Evolutionary conservation across 2,888 invertebrate genomes (phyloP).

Genomic region (Torymus tubicola): DNA sequence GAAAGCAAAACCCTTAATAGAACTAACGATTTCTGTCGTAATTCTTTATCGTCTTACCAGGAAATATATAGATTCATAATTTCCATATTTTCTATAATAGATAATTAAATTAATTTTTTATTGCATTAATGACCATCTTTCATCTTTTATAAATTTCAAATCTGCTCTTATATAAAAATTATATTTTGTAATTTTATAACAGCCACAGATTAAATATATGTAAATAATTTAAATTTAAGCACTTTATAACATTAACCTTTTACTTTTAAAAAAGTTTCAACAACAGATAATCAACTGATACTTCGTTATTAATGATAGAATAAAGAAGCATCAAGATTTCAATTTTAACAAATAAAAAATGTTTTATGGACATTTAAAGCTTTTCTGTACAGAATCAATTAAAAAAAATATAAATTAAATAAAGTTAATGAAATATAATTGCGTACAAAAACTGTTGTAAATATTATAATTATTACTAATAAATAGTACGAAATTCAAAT

Average conservation of each 20-base stretch:
- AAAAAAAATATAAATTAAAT: conserved; percentile 35
- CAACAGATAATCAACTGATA: conserved; percentile 39
- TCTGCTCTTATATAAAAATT: conserved; percentile 44
- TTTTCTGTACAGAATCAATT: not conserved
- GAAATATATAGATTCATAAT: conserved; percentile 5
- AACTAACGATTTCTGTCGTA: not conserved
- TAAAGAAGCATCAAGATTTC: conserved; percentile 27
- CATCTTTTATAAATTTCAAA: conserved; percentile 40
- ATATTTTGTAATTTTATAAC: conserved; percentile 39
- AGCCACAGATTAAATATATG: conserved; percentile 41
- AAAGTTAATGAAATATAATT: conserved; percentile 41
- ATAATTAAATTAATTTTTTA: conserved; percentile 19
- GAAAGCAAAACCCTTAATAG: not conserved
- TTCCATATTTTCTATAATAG: conserved; percentile 7
- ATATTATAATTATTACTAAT: conserved; percentile 40
- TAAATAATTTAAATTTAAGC: conserved; percentile 36
- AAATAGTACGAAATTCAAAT: conserved; percentile 35
- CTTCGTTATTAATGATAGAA: conserved; percentile 18
- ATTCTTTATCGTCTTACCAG: not conserved
- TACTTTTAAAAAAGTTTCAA: conserved; percentile 31
- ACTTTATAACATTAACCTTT: conserved; percentile 38
- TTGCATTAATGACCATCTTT: conserved; percentile 37
- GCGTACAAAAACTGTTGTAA: conserved; percentile 42
- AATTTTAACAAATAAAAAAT: conserved; percentile 35
- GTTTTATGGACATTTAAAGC: conserved; percentile 11